Base-by-base conservation (phyloP, 2,888 invertebrate species). In the Ophion ventricosus region DNA sequence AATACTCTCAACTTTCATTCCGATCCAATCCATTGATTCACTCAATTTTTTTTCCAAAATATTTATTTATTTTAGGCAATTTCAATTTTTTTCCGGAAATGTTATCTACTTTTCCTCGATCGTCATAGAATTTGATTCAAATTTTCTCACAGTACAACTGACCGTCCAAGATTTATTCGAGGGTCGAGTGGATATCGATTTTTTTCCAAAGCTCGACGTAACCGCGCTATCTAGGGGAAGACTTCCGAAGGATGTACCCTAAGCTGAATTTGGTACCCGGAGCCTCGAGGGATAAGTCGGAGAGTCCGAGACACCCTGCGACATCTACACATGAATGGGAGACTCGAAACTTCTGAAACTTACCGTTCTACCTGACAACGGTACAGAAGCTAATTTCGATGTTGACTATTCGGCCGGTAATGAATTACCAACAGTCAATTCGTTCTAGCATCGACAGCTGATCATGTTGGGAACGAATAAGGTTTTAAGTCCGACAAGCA, bases 261-360 rank as follows among this genome's bases (percentile, higher is more conserved):
- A 10, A 35, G 11, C 3, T 49, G 20, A 17, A 2, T 2, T 29
- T n/a, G 8, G 11, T 64, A 14, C 25, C 29, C 43, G n/a, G 25
- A 14, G 10, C 1, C 64, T 70, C 81, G 17, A 56, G 35, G 69
- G 74, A n/a, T 81, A 84, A 81, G 74, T 54, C 26, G 56, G 29
- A 29, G 29, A 26, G n/a, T 49, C 69, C 29, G 35, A n/a, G 54
- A 23, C 77, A 69, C 69, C 29, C 29, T 61, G 73, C 77, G 80
- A 61, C 80, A 80, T 84, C 80, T 35, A 20, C 57, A 67, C 29
- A 1, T 61, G 7, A 57, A 0, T 2, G 56, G 4, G 26, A n/a
- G 5, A 4, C n/a, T n/a, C 23, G 26, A 54, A 23, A 23, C 35
- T 26, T 72, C 11, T 14, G 35, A 5, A 8, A 35, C 7, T 84